Evolutionary conservation across 2,113 vertebrate genomes (phyloP).

Genomic region (Leptocoma aspasia): DNA sequence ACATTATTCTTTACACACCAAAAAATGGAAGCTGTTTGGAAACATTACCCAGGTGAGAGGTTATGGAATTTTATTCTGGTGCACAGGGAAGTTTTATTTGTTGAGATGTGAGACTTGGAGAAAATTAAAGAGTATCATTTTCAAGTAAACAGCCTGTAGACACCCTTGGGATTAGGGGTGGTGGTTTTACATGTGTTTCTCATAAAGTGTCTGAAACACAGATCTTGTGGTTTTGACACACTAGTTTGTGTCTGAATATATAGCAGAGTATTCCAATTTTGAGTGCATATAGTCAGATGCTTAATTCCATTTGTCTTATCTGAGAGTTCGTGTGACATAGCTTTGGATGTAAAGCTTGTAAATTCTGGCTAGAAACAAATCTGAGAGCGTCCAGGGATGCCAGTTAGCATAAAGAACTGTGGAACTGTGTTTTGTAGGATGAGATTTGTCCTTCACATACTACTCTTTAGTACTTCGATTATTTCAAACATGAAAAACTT

Average conservation of each 20-base stretch:
- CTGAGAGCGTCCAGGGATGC: background rate
- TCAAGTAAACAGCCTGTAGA: background rate
- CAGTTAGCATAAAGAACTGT: background rate
- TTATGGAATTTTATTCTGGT: background rate
- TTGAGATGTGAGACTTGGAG: background rate
- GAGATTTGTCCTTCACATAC: background rate
- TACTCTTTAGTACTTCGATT: background rate
- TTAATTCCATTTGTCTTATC: background rate
- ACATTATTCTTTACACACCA: conserved; percentile 94
- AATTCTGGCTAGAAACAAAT: background rate
- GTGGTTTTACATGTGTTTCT: background rate
- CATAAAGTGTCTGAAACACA: background rate
- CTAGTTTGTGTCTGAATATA: background rate
- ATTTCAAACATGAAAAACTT: background rate
- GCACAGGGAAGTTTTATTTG: background rate
- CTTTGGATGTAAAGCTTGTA: background rate
- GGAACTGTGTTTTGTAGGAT: background rate
- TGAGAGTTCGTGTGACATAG: accelerated
- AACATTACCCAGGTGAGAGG: conserved; percentile 93
- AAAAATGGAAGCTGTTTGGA: conserved; percentile 99
- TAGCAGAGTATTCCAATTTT: background rate
- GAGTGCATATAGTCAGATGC: accelerated
- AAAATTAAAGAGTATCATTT: background rate
- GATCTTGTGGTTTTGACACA: background rate
- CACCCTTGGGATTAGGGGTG: background rate